phyloP scores from a whole-genome alignment of 2,888 invertebrate genomes.

The Apamea monoglypha region DNA sequence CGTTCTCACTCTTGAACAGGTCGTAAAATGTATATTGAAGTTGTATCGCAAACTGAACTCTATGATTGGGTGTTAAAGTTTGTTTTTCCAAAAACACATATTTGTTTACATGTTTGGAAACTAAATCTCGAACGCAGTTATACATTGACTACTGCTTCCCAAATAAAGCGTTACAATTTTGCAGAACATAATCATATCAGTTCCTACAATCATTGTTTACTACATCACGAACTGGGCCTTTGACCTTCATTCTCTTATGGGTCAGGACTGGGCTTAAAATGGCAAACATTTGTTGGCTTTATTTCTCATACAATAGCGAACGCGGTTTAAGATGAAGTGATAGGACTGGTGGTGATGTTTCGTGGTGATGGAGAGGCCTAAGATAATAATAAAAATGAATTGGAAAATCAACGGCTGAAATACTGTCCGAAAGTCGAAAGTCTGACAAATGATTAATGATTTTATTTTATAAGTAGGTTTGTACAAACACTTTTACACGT shows the following conservation, averaged over 20 bases:
- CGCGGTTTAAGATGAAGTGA: background rate
- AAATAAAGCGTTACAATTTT: constrained; percentile 22
- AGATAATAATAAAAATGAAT: background rate
- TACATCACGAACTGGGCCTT: constrained; percentile 19
- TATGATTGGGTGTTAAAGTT: background rate
- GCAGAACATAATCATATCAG: constrained; percentile 23
- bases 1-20: background rate
- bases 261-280: constrained; percentile 11
- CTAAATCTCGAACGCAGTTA: background rate
- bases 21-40: background rate
- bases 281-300: constrained; percentile 9
- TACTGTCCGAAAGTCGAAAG: background rate
- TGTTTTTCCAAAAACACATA: background rate
- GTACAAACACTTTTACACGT: too few relatives aligned
- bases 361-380: background rate
- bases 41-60: background rate
- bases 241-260: constrained; percentile 11
- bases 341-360: background rate
- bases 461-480: too few relatives aligned
- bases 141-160: background rate
- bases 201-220: constrained; percentile 6
- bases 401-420: background rate
- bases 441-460: too few relatives aligned
- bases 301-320: background rate
- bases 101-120: background rate